These are phyloP conservation scores for Drosophila elegans DNA, from an alignment of 1,140 invertebrate genomes.

Conservation along the genomic window DNA sequence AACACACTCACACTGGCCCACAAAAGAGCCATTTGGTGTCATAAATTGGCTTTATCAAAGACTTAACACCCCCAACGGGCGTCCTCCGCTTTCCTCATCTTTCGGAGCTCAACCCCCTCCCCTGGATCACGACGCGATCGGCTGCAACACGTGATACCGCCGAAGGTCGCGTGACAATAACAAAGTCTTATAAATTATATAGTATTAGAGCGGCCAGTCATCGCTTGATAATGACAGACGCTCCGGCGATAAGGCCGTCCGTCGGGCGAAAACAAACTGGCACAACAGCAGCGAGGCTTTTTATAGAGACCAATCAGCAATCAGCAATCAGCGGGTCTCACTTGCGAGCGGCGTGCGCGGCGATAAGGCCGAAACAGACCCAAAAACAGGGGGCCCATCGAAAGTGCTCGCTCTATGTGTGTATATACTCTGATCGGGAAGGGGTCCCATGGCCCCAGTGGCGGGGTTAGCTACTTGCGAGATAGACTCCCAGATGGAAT, in stretches of 20 bases:
- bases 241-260: slow-evolving; percentile 53
- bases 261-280: slow-evolving; percentile 54
- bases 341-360: slow-evolving; percentile 68
- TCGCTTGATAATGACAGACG: slow-evolving; percentile 44
- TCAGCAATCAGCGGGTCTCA: slow-evolving; percentile 50
- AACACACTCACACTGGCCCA: slow-evolving; percentile 24
- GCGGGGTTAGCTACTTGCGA: not conserved
- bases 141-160: slow-evolving; percentile 64
- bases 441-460: not conserved
- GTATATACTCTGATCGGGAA: slow-evolving; percentile 40
- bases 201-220: slow-evolving; percentile 14
- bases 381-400: slow-evolving; percentile 21
- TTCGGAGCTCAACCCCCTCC: not conserved
- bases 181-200: slow-evolving; percentile 35
- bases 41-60: slow-evolving; percentile 65
- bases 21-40: slow-evolving; percentile 35
- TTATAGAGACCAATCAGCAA: slow-evolving; percentile 68
- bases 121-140: slow-evolving; percentile 61
- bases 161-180: slow-evolving; percentile 78
- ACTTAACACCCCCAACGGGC: slow-evolving; percentile 41
- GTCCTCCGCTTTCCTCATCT: not conserved
- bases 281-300: slow-evolving; percentile 72
- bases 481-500: slow-evolving; percentile 7
- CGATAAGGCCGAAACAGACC: slow-evolving; percentile 51
- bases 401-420: slow-evolving; percentile 7